These are phyloP conservation scores for Rhopalosiphum nymphaeae DNA, from an alignment of 2,888 invertebrate species.

Conservation along the genomic window DNA sequence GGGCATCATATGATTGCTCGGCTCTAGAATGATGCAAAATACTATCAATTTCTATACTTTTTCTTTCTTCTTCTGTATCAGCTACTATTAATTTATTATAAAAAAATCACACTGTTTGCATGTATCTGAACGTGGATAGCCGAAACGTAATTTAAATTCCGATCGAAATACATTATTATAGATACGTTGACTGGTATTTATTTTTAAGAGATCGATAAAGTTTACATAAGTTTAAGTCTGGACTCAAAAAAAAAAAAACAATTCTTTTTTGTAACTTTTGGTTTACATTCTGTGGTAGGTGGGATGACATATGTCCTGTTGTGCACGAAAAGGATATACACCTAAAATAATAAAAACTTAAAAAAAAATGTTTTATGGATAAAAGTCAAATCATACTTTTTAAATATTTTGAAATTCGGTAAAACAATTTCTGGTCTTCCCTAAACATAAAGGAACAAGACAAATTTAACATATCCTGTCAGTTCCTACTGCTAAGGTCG, in stretches of 20 bases:
- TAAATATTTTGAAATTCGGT: too few relatives aligned
- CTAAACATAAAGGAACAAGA: too few relatives aligned
- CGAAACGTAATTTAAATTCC: conserved; percentile 41
- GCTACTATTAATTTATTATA: conserved; percentile 22
- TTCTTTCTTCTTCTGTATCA: conserved; percentile 43
- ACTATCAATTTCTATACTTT: conserved; percentile 49
- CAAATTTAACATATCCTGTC: too few relatives aligned
- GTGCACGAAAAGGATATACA: too few relatives aligned
- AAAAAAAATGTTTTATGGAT: too few relatives aligned
- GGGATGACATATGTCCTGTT: too few relatives aligned
- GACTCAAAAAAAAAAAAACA: too few relatives aligned
- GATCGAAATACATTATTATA: conserved; percentile 27
- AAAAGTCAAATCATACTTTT: too few relatives aligned
- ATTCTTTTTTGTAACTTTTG: too few relatives aligned
- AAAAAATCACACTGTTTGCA: conserved; percentile 43
- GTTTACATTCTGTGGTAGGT: too few relatives aligned
- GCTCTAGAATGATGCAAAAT: conserved; percentile 48
- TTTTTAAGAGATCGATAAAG: conserved; percentile 36
- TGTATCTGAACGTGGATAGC: conserved; percentile 27
- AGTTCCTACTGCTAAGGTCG: neutral
- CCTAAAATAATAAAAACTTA: too few relatives aligned
- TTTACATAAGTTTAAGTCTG: conserved; percentile 32
- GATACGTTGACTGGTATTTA: conserved; percentile 27
- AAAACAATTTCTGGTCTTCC: too few relatives aligned
- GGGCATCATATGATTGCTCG: conserved; percentile 38